A percentile compares a stretch with the other conserved stretches of the same genome.
phyloP scores from a whole-genome alignment of 2,888 invertebrate species.

The Epiblema foenella region DNA sequence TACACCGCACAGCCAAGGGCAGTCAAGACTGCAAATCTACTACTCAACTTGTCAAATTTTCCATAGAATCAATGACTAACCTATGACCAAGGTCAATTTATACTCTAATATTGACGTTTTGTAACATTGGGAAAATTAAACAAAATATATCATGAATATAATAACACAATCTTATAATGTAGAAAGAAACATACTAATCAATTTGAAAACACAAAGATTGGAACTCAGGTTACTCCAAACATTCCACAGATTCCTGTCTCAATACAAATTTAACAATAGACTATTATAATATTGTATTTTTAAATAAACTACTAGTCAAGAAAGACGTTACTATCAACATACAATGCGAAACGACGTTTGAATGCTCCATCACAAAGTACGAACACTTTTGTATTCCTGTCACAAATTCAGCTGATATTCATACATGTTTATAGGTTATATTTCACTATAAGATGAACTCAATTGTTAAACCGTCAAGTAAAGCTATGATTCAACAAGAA shows the following conservation, averaged over 20 bases:
- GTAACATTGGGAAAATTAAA: neutral
- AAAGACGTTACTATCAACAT: neutral
- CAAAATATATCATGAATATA: neutral
- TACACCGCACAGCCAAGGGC: too few relatives aligned
- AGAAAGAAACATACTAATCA: neutral
- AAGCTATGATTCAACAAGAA: slow-evolving; percentile 23
- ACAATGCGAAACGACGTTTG: neutral
- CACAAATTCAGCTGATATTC: slow-evolving; percentile 38
- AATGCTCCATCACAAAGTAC: neutral
- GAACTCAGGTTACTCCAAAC: neutral
- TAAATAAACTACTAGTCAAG: neutral
- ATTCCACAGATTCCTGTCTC: neutral
- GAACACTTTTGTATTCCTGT: slow-evolving; percentile 18
- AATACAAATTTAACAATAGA: slow-evolving; percentile 12
- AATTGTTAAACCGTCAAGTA: slow-evolving; percentile 5
- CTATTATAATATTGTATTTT: neutral
- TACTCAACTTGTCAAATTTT: too few relatives aligned
- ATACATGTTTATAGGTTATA: slow-evolving; percentile 41
- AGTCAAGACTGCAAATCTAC: too few relatives aligned
- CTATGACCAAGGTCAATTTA: too few relatives aligned
- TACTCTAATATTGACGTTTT: neutral
- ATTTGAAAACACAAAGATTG: too few relatives aligned
- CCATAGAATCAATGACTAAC: too few relatives aligned
- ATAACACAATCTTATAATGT: too few relatives aligned
- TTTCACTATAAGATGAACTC: slow-evolving; percentile 11